Evolutionary conservation across 2,888 invertebrate genomes (phyloP), one percentile per base, ranked within the genome.

Genomic region (Agonopterix heracliana): DNA sequence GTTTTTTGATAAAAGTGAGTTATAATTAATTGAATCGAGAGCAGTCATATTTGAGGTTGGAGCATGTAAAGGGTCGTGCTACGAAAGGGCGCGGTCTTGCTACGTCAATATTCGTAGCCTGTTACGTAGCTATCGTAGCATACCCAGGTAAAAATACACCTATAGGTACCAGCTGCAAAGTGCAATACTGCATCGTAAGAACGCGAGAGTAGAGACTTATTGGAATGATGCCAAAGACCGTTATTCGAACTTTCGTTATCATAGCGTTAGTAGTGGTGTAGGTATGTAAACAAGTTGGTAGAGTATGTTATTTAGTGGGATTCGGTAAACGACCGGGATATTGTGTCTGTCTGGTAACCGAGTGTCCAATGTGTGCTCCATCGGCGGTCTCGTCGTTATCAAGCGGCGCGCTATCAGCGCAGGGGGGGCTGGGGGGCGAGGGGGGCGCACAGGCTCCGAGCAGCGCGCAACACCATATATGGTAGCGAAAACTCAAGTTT

Each of bases 401-500:
- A 83, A 80, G 75, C 57, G 62, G 66, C 61, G 66, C 67, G 74
- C 70, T 74, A 73, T 76, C 76, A 72, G 64, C 57, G 63, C 60
- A 60, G 66, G 66, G 65, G 61, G 60, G 53, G 50, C 71, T 57
- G 70, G 59, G 69, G 68, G 56, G 61, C 55, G 67, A 60, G 65
- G 66, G 74, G 76, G 68, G 66, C 76, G 83, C 89, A 85, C 77
- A 82, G 80, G 70, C 90, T 88, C 90, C 88, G 86, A 90, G 85
- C 90, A 90, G 89, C 90, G 90, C 68, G 90, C 68, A 81, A 77
- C 78, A 76, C 78, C 82, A 78, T 75, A 81, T 84, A 84, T 83
- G 84, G 84, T 71, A 74, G 80, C 81, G 78, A 83, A 78, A 77
- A 71, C 71, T 76, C 81, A 71, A 65, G 70, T 72, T 91, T 89